Conservation (phyloP, 2,113 vertebrate species). For the Vulpes lagopus region DNA sequence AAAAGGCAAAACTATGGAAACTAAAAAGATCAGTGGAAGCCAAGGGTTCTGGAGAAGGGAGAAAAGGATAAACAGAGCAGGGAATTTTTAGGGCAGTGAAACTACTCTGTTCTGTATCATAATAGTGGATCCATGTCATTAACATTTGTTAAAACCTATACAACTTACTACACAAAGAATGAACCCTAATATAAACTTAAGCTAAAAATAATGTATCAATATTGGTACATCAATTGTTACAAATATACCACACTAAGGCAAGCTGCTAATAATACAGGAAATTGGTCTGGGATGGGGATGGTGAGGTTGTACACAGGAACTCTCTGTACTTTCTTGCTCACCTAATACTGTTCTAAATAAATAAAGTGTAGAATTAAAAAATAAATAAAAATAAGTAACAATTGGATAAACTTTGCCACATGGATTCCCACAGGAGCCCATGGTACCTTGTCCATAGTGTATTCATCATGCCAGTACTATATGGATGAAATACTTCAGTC, state of each 20-base stretch:
- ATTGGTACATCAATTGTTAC: background rate
- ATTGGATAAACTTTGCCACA: background rate
- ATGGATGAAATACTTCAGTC: background rate
- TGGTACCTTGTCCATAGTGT: background rate
- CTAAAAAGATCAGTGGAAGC: background rate
- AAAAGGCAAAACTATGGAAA: background rate
- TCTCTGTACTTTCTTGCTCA: background rate
- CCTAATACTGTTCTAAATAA: background rate
- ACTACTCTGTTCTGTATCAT: background rate
- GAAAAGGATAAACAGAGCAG: background rate
- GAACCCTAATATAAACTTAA: background rate
- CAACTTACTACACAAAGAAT: background rate
- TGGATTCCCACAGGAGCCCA: background rate
- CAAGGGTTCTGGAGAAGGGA: background rate
- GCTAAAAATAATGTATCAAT: background rate
- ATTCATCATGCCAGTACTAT: background rate
- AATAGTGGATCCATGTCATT: background rate
- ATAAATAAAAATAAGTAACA: background rate
- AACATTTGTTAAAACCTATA: background rate
- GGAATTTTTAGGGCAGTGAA: background rate
- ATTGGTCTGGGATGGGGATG: accelerated
- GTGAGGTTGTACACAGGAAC: background rate
- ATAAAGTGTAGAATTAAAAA: background rate
- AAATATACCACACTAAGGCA: background rate
- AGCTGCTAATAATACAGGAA: background rate